These are phyloP conservation scores for Drosophila monieri DNA, from an alignment of 2,888 invertebrate species.

Conservation along the genomic window DNA sequence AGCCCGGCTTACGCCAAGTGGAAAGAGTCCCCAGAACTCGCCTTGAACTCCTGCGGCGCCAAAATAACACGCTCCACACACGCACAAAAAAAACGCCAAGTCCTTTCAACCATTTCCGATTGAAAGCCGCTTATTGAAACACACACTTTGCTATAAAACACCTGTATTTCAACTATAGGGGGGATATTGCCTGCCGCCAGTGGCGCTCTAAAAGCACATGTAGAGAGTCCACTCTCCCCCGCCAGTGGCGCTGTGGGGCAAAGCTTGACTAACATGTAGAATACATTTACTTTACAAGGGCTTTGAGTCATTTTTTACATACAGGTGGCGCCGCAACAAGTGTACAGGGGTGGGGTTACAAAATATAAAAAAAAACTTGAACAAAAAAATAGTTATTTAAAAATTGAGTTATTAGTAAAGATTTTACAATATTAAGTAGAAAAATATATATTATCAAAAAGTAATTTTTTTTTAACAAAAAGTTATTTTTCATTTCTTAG, in stretches of 20 bases:
- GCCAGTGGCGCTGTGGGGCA: neutral
- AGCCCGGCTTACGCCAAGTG: conserved; percentile 15
- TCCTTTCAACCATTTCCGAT: neutral
- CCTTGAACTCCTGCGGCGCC: conserved; percentile 3
- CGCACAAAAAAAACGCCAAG: neutral
- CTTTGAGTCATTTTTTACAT: too few relatives aligned
- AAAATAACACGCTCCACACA: conserved; percentile 3
- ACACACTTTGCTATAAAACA: neutral
- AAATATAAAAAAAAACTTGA: too few relatives aligned
- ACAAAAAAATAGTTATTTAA: too few relatives aligned
- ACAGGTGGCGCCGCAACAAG: too few relatives aligned
- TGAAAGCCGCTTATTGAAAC: neutral
- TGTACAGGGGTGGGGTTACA: too few relatives aligned
- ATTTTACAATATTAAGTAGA: too few relatives aligned
- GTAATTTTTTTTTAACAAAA: too few relatives aligned
- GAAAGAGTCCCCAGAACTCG: neutral
- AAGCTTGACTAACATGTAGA: too few relatives aligned
- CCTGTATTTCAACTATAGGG: neutral
- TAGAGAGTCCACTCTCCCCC: neutral
- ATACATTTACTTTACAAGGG: too few relatives aligned
- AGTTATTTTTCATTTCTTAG: too few relatives aligned
- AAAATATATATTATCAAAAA: too few relatives aligned
- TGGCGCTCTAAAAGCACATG: neutral
- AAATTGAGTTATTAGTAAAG: too few relatives aligned
- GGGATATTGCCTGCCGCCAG: neutral